A percentile compares a stretch with the other conserved stretches of the same genome.
Evolutionary conservation across 2,113 vertebrate genomes (phyloP).

Genomic region (Coregonus clupeaformis): DNA sequence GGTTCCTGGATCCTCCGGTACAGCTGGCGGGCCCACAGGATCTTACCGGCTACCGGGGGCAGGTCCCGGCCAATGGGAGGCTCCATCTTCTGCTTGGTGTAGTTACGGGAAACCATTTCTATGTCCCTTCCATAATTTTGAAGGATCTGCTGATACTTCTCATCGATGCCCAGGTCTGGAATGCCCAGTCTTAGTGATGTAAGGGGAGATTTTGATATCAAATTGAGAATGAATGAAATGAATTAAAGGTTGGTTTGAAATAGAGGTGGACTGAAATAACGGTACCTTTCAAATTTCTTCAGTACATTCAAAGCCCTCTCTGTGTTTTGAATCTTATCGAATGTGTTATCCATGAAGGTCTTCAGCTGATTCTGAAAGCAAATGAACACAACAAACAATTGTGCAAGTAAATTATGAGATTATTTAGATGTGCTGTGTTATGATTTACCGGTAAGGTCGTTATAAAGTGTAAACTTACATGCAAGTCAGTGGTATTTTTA

Average conservation of each 20-base stretch:
- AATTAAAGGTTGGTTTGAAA: too few species aligned
- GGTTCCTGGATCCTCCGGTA: constrained; percentile 84
- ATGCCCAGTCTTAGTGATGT: constrained; percentile 79
- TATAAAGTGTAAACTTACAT: constrained; percentile 77
- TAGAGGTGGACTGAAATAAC: not conserved
- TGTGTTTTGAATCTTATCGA: constrained; percentile 83
- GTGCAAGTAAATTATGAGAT: too few species aligned
- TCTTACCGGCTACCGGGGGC: constrained; percentile 84
- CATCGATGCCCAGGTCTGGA: constrained; percentile 82
- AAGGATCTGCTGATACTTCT: constrained; percentile 82
- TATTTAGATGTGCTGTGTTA: not conserved
- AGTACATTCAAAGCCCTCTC: constrained; percentile 82
- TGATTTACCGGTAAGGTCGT: not conserved
- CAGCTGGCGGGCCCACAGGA: constrained; percentile 89
- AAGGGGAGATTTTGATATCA: not conserved
- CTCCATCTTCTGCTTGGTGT: constrained; percentile 80
- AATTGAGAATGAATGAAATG: not conserved
- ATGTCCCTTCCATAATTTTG: constrained; percentile 83
- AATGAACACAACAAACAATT: constrained; percentile 11
- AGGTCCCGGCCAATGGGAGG: constrained; percentile 83
- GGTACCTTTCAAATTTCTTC: constrained; percentile 92
- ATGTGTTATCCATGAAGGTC: constrained; percentile 84
- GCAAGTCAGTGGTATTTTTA: constrained; percentile 82
- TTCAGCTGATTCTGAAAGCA: constrained; percentile 82
- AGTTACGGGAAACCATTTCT: constrained; percentile 81